phyloP scores from a whole-genome alignment of 2,797 vertebrate genomes.

The Girardinus metallicus region DNA sequence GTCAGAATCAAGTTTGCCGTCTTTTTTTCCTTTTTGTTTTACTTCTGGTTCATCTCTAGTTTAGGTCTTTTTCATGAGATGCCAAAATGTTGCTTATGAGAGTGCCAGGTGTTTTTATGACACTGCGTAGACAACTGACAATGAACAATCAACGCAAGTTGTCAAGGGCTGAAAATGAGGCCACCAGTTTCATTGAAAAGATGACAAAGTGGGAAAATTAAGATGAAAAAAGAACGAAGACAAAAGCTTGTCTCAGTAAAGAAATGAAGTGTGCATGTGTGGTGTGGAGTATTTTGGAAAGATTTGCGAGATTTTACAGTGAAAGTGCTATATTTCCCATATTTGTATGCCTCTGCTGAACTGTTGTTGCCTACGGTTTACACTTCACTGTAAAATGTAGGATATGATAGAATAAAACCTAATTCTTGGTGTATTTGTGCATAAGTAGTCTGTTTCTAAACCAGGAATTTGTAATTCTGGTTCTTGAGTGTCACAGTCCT shows the following conservation, averaged over 20 bases:
- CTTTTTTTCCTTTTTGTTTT: neutral
- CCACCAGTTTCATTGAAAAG: neutral
- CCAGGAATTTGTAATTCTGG: neutral
- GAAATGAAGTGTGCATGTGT: neutral
- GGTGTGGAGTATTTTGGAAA: neutral
- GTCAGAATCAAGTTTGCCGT: neutral
- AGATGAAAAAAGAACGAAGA: neutral
- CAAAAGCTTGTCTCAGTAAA: neutral
- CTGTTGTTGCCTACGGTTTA: neutral
- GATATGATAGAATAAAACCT: neutral
- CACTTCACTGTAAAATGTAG: neutral
- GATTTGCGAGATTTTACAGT: neutral
- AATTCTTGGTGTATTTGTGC: neutral
- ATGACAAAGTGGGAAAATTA: neutral
- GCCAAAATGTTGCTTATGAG: neutral
- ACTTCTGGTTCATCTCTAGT: neutral
- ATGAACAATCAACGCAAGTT: neutral
- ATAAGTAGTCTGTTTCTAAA: slow-evolving; percentile 3
- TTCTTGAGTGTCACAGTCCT: neutral
- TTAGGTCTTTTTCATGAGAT: neutral
- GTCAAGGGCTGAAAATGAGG: neutral
- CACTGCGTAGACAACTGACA: no score
- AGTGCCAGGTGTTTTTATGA: neutral
- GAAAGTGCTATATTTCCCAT: neutral
- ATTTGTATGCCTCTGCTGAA: neutral